Evolutionary conservation across 2,888 invertebrate genomes (phyloP), one percentile per base, ranked within the genome.

Genomic region (Timema podura): DNA sequence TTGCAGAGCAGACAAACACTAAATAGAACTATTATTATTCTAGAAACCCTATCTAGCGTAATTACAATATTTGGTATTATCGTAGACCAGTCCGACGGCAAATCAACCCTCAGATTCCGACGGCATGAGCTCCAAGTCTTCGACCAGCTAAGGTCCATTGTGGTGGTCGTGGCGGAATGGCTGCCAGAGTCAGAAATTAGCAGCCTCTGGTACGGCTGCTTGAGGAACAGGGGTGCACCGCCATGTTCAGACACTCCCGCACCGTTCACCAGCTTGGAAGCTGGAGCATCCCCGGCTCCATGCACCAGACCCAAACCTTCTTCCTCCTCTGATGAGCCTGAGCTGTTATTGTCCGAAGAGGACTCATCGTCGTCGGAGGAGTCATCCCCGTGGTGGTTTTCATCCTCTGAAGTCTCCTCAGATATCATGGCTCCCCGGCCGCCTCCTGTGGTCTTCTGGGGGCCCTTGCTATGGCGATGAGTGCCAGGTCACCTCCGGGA

Each of bases 371-470:
- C 68, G 68, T 71, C 69, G 6, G 68, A 65, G 44, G 70, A 68
- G 16, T 66, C 49, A 46, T 61, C 71, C 13, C 49, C 68, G 46
- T 65, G 48, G 13, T 71, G 67, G 30, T 74, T 71, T 48, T 76
- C 76, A n/a, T 77, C 76, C 67, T 77, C 77, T 6, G 76, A 76
- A 9, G 76, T 77, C 69, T 77, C 78, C 48, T 77, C 78, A 5
- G 78, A 78, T 49, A 78, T 76, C 78, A 78, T 78, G 5, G 78
- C 78, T 78, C 78, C 0, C 78, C 78, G 5, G 75, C 78, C 7
- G 77, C 74, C 45, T 77, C 77, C 54, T 71, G 71, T 10, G 71
- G 71, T 67, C 70, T 69, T 1, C 57, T 47, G 6, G 71, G 49
- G 10, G 48, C 15, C 6, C 61, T 65, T 48, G 64, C 67, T 7